Evolutionary conservation across 2,113 vertebrate species (phyloP).

Genomic region (Onychorhynchus coronatus): DNA sequence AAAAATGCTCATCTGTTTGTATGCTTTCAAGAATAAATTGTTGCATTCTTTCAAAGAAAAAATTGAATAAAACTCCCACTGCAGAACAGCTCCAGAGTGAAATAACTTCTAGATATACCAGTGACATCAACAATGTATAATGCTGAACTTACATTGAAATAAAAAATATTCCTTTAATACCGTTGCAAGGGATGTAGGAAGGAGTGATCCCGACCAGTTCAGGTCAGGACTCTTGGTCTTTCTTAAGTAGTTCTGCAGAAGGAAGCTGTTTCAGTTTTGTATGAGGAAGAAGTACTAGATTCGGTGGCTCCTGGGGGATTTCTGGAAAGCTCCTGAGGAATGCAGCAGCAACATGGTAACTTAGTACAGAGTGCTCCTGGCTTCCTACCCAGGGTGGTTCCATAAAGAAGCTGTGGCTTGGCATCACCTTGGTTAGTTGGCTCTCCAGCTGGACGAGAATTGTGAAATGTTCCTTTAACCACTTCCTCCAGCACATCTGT

Average conservation of each 20-base stretch:
- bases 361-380: slow-evolving; percentile 50
- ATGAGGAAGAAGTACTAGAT: slow-evolving; percentile 23
- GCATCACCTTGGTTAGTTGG: slow-evolving; percentile 22
- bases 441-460: background rate
- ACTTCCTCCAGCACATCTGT: slow-evolving; percentile 42
- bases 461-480: slow-evolving; percentile 29
- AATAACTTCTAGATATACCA: background rate
- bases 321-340: slow-evolving; percentile 65
- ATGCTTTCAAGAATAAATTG: background rate
- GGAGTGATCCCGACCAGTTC: background rate
- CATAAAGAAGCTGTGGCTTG: slow-evolving; percentile 44
- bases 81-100: background rate
- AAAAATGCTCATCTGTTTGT: background rate
- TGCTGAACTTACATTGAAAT: background rate
- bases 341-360: background rate
- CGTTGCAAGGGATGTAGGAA: background rate
- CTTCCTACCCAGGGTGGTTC: slow-evolving; percentile 48
- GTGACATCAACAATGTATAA: background rate
- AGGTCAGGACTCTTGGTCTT: slow-evolving; percentile 2
- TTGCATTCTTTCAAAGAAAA: background rate
- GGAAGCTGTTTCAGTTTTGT: slow-evolving; percentile 38
- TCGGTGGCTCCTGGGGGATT: slow-evolving; percentile 34
- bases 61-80: background rate
- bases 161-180: background rate
- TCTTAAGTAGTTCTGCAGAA: slow-evolving; percentile 57